Percentiles rank a stretch among this genome's conserved stretches.
phyloP scores from a whole-genome alignment of 2,113 vertebrate species.

The Rhinolophus sinicus region DNA sequence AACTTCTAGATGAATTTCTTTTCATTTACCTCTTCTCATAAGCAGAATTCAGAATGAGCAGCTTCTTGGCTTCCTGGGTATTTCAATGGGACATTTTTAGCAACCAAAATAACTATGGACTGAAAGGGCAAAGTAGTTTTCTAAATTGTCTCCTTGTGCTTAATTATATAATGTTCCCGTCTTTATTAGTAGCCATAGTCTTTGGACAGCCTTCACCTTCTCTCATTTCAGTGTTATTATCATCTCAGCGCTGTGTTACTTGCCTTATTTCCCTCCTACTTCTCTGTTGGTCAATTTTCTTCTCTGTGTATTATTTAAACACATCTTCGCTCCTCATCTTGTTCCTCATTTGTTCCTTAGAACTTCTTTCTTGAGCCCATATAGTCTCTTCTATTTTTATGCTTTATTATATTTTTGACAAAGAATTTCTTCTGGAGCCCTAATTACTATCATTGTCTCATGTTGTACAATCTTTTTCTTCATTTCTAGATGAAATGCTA shows the following conservation, averaged over 20 bases:
- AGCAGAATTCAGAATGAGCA: conserved; percentile 21
- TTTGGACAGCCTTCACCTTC: not conserved
- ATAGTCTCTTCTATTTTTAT: not conserved
- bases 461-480: not conserved
- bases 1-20: not conserved
- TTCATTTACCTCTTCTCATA: conserved; percentile 23
- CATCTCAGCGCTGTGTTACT: not conserved
- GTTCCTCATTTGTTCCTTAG: not conserved
- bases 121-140: not conserved
- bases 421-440: not conserved
- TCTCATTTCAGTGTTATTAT: not conserved
- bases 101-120: not conserved
- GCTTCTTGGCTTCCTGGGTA: not conserved
- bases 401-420: not conserved
- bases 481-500: not conserved
- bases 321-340: not conserved
- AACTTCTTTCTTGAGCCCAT: not conserved
- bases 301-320: not conserved
- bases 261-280: not conserved
- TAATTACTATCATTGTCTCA: not conserved
- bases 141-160: not conserved
- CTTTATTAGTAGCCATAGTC: too few relatives aligned
- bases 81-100: not conserved
- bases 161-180: not conserved
- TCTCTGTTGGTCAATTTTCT: not conserved